Conservation (phyloP, 2,888 invertebrate genomes). For the Yponomeuta evonymella region DNA sequence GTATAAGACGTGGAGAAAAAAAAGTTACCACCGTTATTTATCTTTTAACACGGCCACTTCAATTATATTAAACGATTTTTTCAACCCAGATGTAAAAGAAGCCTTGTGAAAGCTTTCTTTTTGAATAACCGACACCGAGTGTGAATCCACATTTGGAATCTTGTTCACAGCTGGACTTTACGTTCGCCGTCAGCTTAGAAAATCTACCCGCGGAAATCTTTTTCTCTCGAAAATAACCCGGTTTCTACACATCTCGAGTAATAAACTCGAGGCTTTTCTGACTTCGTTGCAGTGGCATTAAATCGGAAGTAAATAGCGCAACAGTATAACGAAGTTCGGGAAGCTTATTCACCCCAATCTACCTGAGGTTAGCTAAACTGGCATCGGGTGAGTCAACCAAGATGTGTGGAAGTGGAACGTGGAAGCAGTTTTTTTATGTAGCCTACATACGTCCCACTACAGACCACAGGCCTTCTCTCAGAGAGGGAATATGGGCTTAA, state of each 20-base stretch:
- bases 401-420: too few species aligned
- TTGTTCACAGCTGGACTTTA: background rate
- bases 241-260: constrained; percentile 2
- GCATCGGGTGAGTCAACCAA: background rate
- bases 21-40: too few species aligned
- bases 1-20: too few species aligned
- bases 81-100: too few species aligned
- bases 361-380: background rate
- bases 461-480: too few species aligned
- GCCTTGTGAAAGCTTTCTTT: background rate
- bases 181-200: background rate
- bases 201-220: constrained; percentile 4
- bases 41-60: too few species aligned
- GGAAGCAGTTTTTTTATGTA: too few species aligned
- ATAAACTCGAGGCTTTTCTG: background rate
- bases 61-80: too few species aligned
- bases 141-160: background rate
- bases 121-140: background rate
- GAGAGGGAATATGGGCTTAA: too few species aligned
- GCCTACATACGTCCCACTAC: too few species aligned
- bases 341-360: background rate
- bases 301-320: constrained; percentile 5
- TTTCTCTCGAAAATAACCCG: background rate
- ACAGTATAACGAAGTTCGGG: background rate
- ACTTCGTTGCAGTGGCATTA: constrained; percentile 3